phyloP scores from a whole-genome alignment of 2,888 invertebrate genomes.

The Bembecia ichneumoniformis region DNA sequence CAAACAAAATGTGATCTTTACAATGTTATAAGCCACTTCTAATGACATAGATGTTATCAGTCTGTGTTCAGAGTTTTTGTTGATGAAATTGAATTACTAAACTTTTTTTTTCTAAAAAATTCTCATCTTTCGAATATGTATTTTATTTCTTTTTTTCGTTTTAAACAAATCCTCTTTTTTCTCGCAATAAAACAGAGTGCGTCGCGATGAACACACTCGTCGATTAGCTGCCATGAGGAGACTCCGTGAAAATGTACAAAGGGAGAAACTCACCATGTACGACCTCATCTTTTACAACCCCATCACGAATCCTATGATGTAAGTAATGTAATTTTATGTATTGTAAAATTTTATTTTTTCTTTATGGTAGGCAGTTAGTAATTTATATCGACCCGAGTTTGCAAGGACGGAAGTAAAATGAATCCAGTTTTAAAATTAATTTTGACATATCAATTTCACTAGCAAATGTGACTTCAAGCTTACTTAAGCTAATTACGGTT shows the following conservation, averaged over 20 bases:
- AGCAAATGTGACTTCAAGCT: too few relatives aligned
- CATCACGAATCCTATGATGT: slow-evolving; percentile 80
- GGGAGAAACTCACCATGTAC: slow-evolving; percentile 86
- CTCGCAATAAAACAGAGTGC: slow-evolving; percentile 23
- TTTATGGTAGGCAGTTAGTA: too few relatives aligned
- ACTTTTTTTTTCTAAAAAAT: background rate
- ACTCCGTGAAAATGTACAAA: slow-evolving; percentile 35
- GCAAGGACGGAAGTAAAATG: too few relatives aligned
- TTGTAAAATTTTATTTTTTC: background rate
- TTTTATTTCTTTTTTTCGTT: background rate
- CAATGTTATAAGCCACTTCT: too few relatives aligned
- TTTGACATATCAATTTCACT: too few relatives aligned
- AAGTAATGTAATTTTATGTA: slow-evolving; percentile 27
- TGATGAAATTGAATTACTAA: too few relatives aligned
- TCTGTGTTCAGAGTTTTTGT: too few relatives aligned
- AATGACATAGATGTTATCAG: too few relatives aligned
- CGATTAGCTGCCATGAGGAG: slow-evolving; percentile 44
- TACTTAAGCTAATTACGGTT: too few relatives aligned
- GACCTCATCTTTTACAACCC: slow-evolving; percentile 95
- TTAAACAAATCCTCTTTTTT: background rate
- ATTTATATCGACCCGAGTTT: too few relatives aligned
- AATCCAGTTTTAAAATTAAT: too few relatives aligned
- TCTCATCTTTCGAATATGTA: background rate
- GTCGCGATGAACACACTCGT: slow-evolving; percentile 37
- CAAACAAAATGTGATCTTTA: too few relatives aligned